A percentile compares a stretch with the other conserved stretches of the same genome.
These are phyloP conservation scores for Capitulum mitella DNA, from an alignment of 2,888 invertebrate species.

Conservation along the genomic window DNA sequence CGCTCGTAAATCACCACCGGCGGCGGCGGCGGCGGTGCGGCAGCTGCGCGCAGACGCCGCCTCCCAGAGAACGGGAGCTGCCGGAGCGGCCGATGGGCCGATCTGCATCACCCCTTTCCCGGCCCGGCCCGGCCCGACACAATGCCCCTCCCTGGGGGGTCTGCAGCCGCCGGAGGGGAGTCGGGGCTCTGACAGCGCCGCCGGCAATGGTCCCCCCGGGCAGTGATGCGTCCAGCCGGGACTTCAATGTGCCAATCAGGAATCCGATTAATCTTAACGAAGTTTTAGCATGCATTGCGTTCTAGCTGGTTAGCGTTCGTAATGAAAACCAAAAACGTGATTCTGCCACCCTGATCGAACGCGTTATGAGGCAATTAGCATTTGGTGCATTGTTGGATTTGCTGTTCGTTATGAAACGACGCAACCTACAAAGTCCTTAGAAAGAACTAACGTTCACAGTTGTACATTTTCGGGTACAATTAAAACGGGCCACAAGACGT, in stretches of 20 bases:
- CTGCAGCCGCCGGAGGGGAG: background rate
- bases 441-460: too few species aligned
- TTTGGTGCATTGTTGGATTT: too few species aligned
- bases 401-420: too few species aligned
- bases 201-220: too few species aligned
- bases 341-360: too few species aligned
- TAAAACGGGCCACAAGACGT: too few species aligned
- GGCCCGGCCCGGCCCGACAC: background rate
- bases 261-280: background rate
- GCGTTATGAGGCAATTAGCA: too few species aligned
- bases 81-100: background rate
- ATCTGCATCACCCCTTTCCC: constrained; percentile 12
- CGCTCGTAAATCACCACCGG: background rate
- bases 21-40: background rate
- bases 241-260: constrained; percentile 6
- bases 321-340: too few species aligned
- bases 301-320: too few species aligned
- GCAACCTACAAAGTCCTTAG: too few species aligned
- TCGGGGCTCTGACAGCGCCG: background rate
- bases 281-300: background rate
- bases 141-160: background rate
- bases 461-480: too few species aligned
- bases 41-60: background rate
- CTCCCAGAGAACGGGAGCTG: background rate
- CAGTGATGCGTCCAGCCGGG: background rate